Base-by-base conservation (phyloP, 1,140 invertebrate species). In the Heliconius melpomene region DNA sequence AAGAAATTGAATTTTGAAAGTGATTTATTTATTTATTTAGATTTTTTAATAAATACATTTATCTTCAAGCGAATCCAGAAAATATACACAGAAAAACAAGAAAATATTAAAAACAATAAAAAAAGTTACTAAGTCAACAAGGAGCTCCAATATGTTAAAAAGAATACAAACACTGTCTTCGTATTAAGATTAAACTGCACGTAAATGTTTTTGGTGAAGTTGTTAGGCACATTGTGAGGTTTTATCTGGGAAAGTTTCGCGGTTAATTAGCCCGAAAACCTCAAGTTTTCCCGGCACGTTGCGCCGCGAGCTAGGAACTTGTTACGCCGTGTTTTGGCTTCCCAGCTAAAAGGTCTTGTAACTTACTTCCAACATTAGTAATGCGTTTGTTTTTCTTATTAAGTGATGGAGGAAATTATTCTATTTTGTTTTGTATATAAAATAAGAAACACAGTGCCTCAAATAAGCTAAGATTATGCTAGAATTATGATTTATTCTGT, bases 231-330 rank as follows among this genome's bases (percentile, higher is more conserved):
- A 77, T 81, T 81, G 74, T 75, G 57, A 81, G 79, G 75, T 88
- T 91, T 89, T 90, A 88, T 86, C 86, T 86, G 75, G 79, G 78
- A 86, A 89, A 89, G 86, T 91, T 91, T 85, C 88, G 77, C 23
- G 72, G 72, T 91, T 92, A 92, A 92, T 92, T 92, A 91, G 86
- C 82, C 84, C 75, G 85, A 85, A 89, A 90, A 89, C 79, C 82
- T 88, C 84, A 87, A 91, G 88, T 89, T 92, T 87, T 89, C 87
- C 78, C 84, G 82, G 82, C 90, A 90, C 90, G 90, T 87, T 81
- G 83, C 82, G 88, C 91, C 86, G 80, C 84, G 77, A 85, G 91
- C 90, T 80, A 86, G 77, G 79, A 88, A 89, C 90, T 89, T 89
- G 88, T 91, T 87, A 89, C 85, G 72, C 82, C 78, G 77, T 84